Percentiles rank a stretch among this genome's conserved stretches.
phyloP scores from a whole-genome alignment of 1,140 invertebrate genomes.

The Diploscapter pachys region DNA sequence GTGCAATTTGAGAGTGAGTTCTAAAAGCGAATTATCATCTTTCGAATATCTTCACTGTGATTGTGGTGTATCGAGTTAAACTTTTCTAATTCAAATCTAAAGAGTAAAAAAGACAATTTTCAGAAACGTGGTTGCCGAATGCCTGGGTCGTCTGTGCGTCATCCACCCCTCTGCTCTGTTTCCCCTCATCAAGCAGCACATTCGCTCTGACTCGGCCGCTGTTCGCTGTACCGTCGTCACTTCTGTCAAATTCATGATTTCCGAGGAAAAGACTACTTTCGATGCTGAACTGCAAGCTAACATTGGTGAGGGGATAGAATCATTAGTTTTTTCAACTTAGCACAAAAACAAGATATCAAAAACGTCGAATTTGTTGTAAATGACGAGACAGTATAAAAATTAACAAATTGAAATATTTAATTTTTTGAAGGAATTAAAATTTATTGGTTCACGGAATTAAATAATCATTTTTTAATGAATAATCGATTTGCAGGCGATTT shows the following conservation, averaged over 20 bases:
- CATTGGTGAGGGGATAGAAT: background rate
- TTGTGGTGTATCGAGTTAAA: no score
- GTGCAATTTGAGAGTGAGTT: no score
- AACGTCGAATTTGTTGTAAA: no score
- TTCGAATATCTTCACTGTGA: no score
- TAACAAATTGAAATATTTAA: no score
- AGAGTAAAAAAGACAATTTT: background rate
- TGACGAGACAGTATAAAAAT: no score
- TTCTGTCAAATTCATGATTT: slow-evolving; percentile 26
- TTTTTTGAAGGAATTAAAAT: background rate
- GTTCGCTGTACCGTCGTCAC: slow-evolving; percentile 17
- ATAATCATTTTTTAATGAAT: background rate
- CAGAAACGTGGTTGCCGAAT: slow-evolving; percentile 29
- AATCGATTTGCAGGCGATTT: slow-evolving; percentile 69
- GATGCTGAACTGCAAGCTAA: slow-evolving; percentile 6
- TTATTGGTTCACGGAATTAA: background rate
- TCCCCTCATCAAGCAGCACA: slow-evolving; percentile 11
- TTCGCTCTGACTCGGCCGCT: background rate
- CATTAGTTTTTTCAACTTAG: no score
- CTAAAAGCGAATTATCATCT: no score
- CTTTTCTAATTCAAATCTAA: no score
- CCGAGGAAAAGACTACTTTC: slow-evolving; percentile 14
- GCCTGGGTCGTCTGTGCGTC: slow-evolving; percentile 21
- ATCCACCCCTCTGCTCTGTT: slow-evolving; percentile 11
- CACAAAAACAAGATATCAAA: no score